These are phyloP conservation scores for Acrocephalus arundinaceus DNA, from an alignment of 2,113 vertebrate species.

Conservation along the genomic window DNA sequence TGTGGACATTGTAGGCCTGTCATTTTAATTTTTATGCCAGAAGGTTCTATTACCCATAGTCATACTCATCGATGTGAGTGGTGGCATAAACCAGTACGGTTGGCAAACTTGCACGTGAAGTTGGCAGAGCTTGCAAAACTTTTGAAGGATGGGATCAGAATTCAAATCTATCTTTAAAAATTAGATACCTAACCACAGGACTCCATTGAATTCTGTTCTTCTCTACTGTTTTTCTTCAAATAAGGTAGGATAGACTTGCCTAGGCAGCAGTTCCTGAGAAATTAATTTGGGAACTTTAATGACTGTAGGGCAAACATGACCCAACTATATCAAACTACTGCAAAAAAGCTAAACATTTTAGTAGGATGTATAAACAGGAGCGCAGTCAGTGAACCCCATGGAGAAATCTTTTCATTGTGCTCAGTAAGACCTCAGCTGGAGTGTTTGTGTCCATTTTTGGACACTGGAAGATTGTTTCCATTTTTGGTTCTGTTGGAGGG, in stretches of 20 bases:
- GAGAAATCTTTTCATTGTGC: neutral
- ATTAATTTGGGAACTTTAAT: neutral
- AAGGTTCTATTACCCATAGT: neutral
- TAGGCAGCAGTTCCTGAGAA: neutral
- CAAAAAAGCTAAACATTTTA: slow-evolving; percentile 25
- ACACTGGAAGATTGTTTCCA: neutral
- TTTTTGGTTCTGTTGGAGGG: slow-evolving; percentile 18
- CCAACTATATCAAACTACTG: neutral
- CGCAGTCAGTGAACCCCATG: neutral
- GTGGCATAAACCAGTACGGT: neutral
- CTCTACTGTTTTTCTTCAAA: neutral
- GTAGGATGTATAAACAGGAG: slow-evolving; percentile 26
- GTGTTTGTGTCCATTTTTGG: slow-evolving; percentile 46
- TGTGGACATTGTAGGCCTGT: neutral
- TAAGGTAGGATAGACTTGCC: neutral
- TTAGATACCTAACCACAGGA: neutral
- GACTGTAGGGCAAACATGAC: neutral
- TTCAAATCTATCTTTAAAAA: neutral
- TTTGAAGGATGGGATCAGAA: neutral
- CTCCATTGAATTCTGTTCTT: neutral
- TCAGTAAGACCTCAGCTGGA: neutral
- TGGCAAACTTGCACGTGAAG: neutral
- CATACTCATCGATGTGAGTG: neutral
- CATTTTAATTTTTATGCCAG: neutral
- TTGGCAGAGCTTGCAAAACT: neutral